These are phyloP conservation scores for Baronia brevicornis DNA, from an alignment of 2,888 invertebrate species.

Conservation along the genomic window DNA sequence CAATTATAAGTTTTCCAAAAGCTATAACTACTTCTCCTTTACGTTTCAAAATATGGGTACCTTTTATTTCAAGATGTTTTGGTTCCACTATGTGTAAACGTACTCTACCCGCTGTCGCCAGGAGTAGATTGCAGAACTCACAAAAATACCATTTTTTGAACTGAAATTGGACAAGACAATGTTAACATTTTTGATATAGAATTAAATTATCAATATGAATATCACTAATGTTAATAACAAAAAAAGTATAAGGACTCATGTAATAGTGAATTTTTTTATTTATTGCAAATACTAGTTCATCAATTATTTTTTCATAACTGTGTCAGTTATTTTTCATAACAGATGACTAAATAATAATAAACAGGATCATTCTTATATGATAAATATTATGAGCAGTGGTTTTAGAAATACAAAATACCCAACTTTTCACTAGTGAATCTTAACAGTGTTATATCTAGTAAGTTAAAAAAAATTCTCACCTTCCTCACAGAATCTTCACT, in stretches of 20 bases:
- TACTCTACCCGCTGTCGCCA: constrained; percentile 36
- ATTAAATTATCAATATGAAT: background rate
- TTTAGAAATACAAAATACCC: no score
- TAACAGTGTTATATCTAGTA: background rate
- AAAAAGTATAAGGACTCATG: background rate
- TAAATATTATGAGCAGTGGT: no score
- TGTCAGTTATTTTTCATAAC: no score
- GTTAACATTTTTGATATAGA: background rate
- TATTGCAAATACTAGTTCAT: background rate
- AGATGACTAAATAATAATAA: no score
- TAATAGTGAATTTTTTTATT: background rate
- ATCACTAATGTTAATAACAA: background rate
- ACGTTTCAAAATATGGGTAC: constrained; percentile 22
- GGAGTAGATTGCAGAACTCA: constrained; percentile 38
- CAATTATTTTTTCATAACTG: no score
- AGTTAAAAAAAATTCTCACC: constrained; percentile 23
- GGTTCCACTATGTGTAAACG: constrained; percentile 36
- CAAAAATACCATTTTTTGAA: constrained; percentile 49
- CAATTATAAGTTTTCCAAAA: constrained; percentile 32
- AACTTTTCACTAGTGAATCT: no score
- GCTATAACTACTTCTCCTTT: constrained; percentile 28
- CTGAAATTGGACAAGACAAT: constrained; percentile 27
- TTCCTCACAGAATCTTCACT: constrained; percentile 34
- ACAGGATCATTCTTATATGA: no score
- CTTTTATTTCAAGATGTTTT: constrained; percentile 32